Evolutionary conservation across 2,888 invertebrate species (phyloP).

Genomic region (Nomada ferruginata): DNA sequence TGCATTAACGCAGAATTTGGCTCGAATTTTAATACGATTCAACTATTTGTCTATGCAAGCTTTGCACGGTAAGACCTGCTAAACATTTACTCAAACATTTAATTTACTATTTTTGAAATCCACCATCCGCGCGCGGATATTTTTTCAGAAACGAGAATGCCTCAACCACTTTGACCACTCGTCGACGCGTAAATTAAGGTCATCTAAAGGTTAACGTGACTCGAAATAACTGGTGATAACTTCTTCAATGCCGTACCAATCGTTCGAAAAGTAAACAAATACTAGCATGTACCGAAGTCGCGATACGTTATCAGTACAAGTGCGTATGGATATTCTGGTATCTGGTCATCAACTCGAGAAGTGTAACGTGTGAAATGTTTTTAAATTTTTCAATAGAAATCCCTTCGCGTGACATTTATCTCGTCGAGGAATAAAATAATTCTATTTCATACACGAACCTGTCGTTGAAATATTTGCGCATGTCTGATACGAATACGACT

Average conservation of each 20-base stretch:
- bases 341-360: conserved; percentile 15
- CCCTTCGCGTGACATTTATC: neutral
- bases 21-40: too few relatives aligned
- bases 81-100: neutral
- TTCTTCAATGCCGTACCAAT: conserved; percentile 54
- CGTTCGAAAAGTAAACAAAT: conserved; percentile 49
- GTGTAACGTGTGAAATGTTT: neutral
- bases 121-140: neutral
- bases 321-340: conserved; percentile 12
- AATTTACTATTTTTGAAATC: neutral
- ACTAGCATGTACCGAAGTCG: conserved; percentile 10
- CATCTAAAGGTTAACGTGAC: conserved; percentile 60
- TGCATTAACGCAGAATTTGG: too few relatives aligned
- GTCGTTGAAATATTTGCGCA: neutral
- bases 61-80: neutral
- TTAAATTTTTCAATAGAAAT: neutral
- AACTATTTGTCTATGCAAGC: neutral
- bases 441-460: too few relatives aligned
- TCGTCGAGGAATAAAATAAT: neutral
- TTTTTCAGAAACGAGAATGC: conserved; percentile 10
- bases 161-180: conserved; percentile 29
- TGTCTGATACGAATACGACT: neutral
- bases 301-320: conserved; percentile 28
- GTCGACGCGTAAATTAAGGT: conserved; percentile 54
- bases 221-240: conserved; percentile 65